A percentile compares a stretch with the other conserved stretches of the same genome.
Evolutionary conservation across 2,888 invertebrate species (phyloP).

Genomic region (Epirrhoe alternata): DNA sequence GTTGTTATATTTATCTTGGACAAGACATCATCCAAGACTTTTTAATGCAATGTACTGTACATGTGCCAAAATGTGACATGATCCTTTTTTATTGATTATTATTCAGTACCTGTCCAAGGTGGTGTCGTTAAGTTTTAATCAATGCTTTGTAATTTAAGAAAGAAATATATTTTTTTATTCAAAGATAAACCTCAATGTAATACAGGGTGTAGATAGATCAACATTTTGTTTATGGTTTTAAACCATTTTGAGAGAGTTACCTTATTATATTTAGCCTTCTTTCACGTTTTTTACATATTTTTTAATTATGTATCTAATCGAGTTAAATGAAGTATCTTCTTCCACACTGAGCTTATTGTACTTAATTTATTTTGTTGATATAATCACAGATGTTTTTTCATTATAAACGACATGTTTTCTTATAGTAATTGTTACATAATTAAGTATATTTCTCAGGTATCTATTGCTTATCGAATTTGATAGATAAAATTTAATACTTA

Average conservation of each 20-base stretch:
- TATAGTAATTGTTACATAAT: neutral
- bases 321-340: constrained; percentile 15
- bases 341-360: constrained; percentile 15
- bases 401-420: neutral
- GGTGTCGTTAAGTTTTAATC: constrained; percentile 9
- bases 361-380: neutral
- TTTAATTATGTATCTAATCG: neutral
- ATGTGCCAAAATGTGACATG: neutral
- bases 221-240: constrained; percentile 37
- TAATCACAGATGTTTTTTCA: neutral
- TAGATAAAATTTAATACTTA: constrained; percentile 40
- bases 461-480: constrained; percentile 54
- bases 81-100: neutral
- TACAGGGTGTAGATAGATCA: constrained; percentile 74
- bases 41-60: no score
- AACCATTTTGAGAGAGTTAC: constrained; percentile 19
- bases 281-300: constrained; percentile 4
- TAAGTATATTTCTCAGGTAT: constrained; percentile 14
- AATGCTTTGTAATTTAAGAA: constrained; percentile 13
- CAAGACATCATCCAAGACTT: no score
- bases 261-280: neutral
- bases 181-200: constrained; percentile 58
- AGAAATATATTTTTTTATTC: constrained; percentile 32
- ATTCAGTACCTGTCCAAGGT: constrained; percentile 8
- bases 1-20: no score